These are phyloP conservation scores for Saimiri boliviensis DNA, from an alignment of 2,113 vertebrate species.

Conservation along the genomic window DNA sequence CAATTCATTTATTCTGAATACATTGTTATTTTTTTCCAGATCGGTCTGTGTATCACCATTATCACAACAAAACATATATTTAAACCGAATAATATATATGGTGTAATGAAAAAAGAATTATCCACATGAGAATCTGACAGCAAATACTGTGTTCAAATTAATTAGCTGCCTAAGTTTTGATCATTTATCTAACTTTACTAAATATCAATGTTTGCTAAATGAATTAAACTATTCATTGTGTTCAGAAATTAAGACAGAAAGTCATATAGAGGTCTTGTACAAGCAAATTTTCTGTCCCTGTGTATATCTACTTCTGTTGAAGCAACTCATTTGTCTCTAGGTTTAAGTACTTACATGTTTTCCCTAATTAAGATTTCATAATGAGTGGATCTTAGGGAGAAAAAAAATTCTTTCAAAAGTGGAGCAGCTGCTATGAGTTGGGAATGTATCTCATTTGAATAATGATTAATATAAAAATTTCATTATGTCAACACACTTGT, in stretches of 20 bases:
- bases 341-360: neutral
- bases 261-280: neutral
- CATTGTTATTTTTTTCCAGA: neutral
- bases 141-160: neutral
- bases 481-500: conserved; percentile 40
- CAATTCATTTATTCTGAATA: neutral
- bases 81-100: neutral
- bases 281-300: neutral
- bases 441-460: neutral
- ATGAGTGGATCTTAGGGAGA: neutral
- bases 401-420: neutral
- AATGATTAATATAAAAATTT: neutral
- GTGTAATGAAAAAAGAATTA: neutral
- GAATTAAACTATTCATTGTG: neutral
- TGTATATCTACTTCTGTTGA: neutral
- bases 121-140: neutral
- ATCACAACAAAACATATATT: neutral
- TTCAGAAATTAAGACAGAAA: neutral
- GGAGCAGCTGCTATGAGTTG: neutral
- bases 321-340: neutral
- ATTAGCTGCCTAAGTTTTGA: neutral
- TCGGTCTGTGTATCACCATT: neutral
- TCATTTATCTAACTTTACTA: neutral
- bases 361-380: conserved; percentile 1
- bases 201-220: neutral